Conservation (phyloP, 2,888 invertebrate species). For the Rhopalosiphum nymphaeae region DNA sequence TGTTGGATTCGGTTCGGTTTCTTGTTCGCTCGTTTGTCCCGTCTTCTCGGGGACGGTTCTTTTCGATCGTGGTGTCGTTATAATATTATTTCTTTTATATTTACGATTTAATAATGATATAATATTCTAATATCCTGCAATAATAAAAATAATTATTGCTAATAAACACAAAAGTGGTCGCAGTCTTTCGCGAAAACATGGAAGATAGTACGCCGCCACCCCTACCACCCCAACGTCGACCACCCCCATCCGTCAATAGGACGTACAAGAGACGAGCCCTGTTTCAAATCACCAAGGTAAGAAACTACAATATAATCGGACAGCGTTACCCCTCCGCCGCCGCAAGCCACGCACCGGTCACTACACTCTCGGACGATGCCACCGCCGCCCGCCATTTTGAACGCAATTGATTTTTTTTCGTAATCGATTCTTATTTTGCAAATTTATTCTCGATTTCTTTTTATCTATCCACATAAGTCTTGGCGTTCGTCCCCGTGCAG, state of each 20-base stretch:
- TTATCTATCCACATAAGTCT: not conserved
- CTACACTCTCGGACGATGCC: slow-evolving; percentile 44
- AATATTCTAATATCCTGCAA: slow-evolving; percentile 65
- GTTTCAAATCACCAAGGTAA: slow-evolving; percentile 83
- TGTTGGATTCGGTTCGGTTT: slow-evolving; percentile 38
- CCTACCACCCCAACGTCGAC: slow-evolving; percentile 69
- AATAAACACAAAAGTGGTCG: not conserved
- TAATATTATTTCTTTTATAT: not conserved
- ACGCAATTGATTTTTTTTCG: slow-evolving; percentile 14
- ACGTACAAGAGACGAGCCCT: slow-evolving; percentile 72
- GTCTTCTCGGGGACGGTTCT: not conserved
- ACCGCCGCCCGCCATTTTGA: slow-evolving; percentile 58
- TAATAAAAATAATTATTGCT: not conserved
- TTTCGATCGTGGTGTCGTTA: not conserved
- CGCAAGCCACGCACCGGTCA: slow-evolving; percentile 42
- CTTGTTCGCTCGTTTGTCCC: not conserved
- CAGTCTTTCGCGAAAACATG: slow-evolving; percentile 67
- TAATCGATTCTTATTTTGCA: not conserved
- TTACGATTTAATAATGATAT: not conserved
- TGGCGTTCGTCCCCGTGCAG: not conserved
- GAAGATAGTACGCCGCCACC: slow-evolving; percentile 69
- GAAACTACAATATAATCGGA: slow-evolving; percentile 26
- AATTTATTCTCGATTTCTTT: slow-evolving; percentile 8
- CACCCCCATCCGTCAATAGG: slow-evolving; percentile 67
- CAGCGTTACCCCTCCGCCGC: slow-evolving; percentile 28